These are phyloP conservation scores for Anoplopoma fimbria DNA, from an alignment of 2,113 vertebrate genomes.

Conservation along the genomic window DNA sequence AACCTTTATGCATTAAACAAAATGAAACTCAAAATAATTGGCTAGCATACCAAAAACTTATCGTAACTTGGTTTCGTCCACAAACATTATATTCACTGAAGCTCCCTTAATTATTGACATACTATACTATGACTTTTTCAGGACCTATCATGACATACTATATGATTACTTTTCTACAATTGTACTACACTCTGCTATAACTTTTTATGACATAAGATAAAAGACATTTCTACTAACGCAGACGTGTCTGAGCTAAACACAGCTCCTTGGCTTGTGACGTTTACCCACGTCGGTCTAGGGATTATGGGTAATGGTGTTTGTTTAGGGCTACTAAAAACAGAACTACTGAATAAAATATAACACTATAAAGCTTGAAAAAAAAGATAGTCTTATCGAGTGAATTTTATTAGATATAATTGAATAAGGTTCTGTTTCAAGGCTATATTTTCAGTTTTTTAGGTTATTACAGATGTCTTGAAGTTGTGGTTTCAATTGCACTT, in stretches of 20 bases:
- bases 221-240: not conserved
- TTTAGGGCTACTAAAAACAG: not conserved
- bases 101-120: too few species aligned
- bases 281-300: not conserved
- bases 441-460: not conserved
- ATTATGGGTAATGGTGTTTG: conserved; percentile 3
- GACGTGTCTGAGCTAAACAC: too few species aligned
- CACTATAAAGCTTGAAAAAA: too few species aligned
- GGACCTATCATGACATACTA: too few species aligned
- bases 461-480: not conserved
- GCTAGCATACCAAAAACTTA: not conserved
- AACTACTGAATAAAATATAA: not conserved
- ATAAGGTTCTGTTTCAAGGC: not conserved
- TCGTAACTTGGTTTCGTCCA: not conserved
- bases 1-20: not conserved
- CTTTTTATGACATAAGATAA: too few species aligned
- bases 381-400: too few species aligned
- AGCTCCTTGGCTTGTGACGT: not conserved
- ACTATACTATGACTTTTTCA: too few species aligned
- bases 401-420: too few species aligned
- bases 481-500: not conserved
- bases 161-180: too few species aligned
- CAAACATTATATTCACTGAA: too few species aligned
- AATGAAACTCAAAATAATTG: not conserved
- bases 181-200: not conserved